These are phyloP conservation scores for Acleris laterana DNA, from an alignment of 2,888 invertebrate genomes.

Conservation along the genomic window DNA sequence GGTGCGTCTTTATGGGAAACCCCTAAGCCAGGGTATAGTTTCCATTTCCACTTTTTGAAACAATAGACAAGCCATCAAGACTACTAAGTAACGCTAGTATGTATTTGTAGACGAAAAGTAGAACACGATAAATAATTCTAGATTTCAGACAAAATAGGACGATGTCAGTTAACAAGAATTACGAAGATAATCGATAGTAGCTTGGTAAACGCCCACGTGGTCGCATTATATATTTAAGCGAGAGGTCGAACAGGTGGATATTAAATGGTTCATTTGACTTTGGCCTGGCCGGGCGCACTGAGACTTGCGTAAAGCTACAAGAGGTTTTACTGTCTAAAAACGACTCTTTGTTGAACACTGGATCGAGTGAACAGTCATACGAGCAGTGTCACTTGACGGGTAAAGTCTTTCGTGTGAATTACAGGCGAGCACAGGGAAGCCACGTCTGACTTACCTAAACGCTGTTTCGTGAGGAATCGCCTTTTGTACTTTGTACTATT, in stretches of 20 bases:
- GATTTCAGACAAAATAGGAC: conserved; percentile 13
- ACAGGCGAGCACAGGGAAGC: too few species aligned
- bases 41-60: too few species aligned
- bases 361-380: too few species aligned
- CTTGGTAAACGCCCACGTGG: conserved; percentile 13
- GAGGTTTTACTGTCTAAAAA: not conserved
- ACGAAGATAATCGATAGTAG: conserved; percentile 24
- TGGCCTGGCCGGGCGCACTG: not conserved
- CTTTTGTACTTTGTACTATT: too few species aligned
- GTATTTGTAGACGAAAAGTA: conserved; percentile 15
- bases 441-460: too few species aligned
- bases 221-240: conserved; percentile 24
- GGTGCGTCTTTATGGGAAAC: too few species aligned
- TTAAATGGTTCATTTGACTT: conserved; percentile 18
- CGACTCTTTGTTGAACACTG: too few species aligned
- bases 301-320: not conserved
- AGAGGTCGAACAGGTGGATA: conserved; percentile 18
- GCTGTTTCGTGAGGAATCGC: too few species aligned
- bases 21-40: too few species aligned
- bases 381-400: too few species aligned
- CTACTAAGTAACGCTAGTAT: not conserved
- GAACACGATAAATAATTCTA: conserved; percentile 29
- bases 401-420: too few species aligned
- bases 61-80: too few species aligned
- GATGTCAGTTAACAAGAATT: conserved; percentile 7